Conservation (phyloP, 2,888 invertebrate genomes). For the Melanophora roralis region DNA sequence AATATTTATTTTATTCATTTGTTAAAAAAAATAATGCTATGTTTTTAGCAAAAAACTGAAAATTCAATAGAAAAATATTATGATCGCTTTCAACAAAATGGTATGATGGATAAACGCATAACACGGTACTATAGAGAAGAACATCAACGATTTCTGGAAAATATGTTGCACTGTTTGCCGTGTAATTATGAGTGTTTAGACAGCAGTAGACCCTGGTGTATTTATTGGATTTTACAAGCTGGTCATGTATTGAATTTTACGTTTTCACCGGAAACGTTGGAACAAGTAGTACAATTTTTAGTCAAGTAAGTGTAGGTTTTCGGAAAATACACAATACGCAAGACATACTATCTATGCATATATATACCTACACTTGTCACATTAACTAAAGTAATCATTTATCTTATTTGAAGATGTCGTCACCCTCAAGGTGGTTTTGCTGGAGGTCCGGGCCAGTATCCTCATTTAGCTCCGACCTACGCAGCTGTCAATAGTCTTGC, state of each 20-base stretch:
- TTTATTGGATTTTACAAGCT: conserved; percentile 97
- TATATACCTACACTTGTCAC: too few species aligned
- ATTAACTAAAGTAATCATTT: not conserved
- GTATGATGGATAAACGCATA: conserved; percentile 78
- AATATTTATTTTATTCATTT: not conserved
- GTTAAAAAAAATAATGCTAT: not conserved
- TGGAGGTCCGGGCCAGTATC: conserved; percentile 94
- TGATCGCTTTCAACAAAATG: conserved; percentile 77
- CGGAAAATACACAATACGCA: too few species aligned
- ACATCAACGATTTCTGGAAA: conserved; percentile 83
- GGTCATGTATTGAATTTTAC: conserved; percentile 86
- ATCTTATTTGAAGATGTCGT: conserved; percentile 69
- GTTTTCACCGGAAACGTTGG: conserved; percentile 79
- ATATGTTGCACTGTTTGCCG: conserved; percentile 83
- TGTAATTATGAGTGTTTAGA: conserved; percentile 89
- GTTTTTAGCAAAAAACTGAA: conserved; percentile 80
- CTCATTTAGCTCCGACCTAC: conserved; percentile 98
- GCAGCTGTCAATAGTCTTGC: conserved; percentile 96
- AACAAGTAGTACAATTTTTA: conserved; percentile 80
- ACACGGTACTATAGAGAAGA: conserved; percentile 80
- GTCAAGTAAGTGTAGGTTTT: conserved; percentile 76
- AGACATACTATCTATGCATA: too few species aligned
- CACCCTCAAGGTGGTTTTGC: conserved; percentile 87
- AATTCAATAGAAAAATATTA: conserved; percentile 79
- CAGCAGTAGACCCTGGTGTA: conserved; percentile 96